Evolutionary conservation across 2,113 vertebrate species (phyloP), one percentile per base, ranked within the genome.

Genomic region (Bambusicola thoracicus): DNA sequence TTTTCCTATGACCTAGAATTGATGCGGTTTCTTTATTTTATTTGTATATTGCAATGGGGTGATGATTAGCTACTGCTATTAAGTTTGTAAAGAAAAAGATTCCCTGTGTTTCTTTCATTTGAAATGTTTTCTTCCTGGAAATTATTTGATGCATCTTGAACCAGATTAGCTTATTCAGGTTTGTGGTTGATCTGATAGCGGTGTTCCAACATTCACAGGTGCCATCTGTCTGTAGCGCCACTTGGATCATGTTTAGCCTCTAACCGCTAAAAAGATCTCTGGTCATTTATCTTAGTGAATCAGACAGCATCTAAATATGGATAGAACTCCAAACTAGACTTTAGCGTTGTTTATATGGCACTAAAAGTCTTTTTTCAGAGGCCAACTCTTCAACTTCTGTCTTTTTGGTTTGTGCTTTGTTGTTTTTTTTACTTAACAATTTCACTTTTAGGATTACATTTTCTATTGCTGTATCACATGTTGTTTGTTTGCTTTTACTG

Each of bases 141-240:
- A 92, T 96, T 88, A 75, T 44, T 90, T 95, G 96, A 96, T 96
- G 61, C 38, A 46, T 85, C 90, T 90, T 94, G 86, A 96, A 81
- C 21, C 21, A 38, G 19, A 29, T 86, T 48, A 43, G 44, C 40
- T 73, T 78, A 68, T 87, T 93, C 80, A 91, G 89, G 92, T 94
- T 94, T 94, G 94, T 95, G 88, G 96, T 89, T 92, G 95, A 63
- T 94, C 88, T 94, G 92, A 77, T 93, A 96, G 93, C 76, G 81
- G 8, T 80, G 87, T 91, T 94, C 89, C 82, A 51, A 62, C 88
- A 93, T 93, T 96, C 95, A 46, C 91, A 79, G 8, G 79, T 94
- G 95, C 96, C 96, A 95, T 95, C 96, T 96, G 97, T 96, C 96
- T 93, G 27, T 55, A 21, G 40, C 91, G 97, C 96, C 88, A 86